phyloP scores from a whole-genome alignment of 2,113 vertebrate genomes.

The Capreolus pygargus region DNA sequence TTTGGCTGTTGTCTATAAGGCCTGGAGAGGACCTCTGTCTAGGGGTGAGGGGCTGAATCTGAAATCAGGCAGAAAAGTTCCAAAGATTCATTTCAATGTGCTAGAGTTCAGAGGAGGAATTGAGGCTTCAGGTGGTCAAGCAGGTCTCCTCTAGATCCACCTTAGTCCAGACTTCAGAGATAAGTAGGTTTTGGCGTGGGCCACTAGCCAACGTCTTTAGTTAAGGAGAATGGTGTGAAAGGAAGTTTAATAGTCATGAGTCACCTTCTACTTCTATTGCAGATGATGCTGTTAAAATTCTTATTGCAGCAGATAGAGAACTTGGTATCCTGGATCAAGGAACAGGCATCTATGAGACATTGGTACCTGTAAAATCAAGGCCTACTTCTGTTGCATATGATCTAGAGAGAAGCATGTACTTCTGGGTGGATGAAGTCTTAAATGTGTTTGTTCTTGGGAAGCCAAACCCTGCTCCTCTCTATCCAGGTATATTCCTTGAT shows the following conservation, averaged over 20 bases:
- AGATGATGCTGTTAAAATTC: slow-evolving; percentile 84
- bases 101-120: not conserved
- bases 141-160: not conserved
- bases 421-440: slow-evolving; percentile 89
- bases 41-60: not conserved
- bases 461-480: slow-evolving; percentile 71
- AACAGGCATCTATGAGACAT: slow-evolving; percentile 75
- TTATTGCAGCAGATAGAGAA: slow-evolving; percentile 77
- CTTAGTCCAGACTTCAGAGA: not conserved
- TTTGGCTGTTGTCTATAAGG: not conserved
- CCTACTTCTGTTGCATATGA: slow-evolving; percentile 84
- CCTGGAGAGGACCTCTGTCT: not conserved
- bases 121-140: not conserved
- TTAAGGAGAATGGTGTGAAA: not conserved
- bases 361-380: slow-evolving; percentile 69
- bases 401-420: slow-evolving; percentile 79
- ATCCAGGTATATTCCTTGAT: slow-evolving; percentile 80
- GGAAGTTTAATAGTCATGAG: not conserved
- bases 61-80: not conserved
- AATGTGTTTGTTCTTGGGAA: slow-evolving; percentile 68
- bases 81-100: not conserved
- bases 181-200: not conserved
- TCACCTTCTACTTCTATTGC: not conserved
- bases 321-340: slow-evolving; percentile 83
- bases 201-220: not conserved